Percentiles rank a stretch among this genome's conserved stretches.
Evolutionary conservation across 1,140 invertebrate genomes (phyloP).

Genomic region (Apis florea): DNA sequence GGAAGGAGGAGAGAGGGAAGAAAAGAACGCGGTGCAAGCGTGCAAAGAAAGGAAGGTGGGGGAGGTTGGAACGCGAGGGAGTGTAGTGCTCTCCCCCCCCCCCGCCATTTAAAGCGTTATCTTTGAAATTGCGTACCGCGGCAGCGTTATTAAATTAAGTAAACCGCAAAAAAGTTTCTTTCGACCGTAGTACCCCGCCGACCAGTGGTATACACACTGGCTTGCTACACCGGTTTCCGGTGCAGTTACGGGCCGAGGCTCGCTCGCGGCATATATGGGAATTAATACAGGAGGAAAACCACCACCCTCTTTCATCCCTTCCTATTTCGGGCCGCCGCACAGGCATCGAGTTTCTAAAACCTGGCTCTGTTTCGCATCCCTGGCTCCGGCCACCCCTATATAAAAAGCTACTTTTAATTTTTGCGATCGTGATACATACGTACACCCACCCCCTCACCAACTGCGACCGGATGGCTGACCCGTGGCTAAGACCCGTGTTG

Average conservation of each 20-base stretch:
- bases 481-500: constrained; percentile 17
- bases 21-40: not conserved
- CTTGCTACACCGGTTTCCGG: not conserved
- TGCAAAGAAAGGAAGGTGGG: not conserved
- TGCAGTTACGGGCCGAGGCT: constrained; percentile 20
- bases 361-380: not conserved
- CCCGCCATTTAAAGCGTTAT: constrained; percentile 66
- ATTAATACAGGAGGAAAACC: constrained; percentile 50
- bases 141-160: constrained; percentile 74
- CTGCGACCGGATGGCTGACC: not conserved
- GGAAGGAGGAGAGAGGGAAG: constrained; percentile 4
- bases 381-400: not conserved
- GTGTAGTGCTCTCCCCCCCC: not conserved
- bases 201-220: not conserved
- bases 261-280: constrained; percentile 42
- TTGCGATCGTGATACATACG: constrained; percentile 25
- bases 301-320: constrained; percentile 37
- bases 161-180: constrained; percentile 70
- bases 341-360: constrained; percentile 27
- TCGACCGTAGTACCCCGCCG: constrained; percentile 7
- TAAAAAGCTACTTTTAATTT: constrained; percentile 52
- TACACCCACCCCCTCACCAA: not conserved
- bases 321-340: not conserved
- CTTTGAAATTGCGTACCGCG: constrained; percentile 72
- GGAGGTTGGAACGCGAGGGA: not conserved